These are phyloP conservation scores for Drosophila putrida DNA, from an alignment of 2,888 invertebrate genomes.

Conservation along the genomic window DNA sequence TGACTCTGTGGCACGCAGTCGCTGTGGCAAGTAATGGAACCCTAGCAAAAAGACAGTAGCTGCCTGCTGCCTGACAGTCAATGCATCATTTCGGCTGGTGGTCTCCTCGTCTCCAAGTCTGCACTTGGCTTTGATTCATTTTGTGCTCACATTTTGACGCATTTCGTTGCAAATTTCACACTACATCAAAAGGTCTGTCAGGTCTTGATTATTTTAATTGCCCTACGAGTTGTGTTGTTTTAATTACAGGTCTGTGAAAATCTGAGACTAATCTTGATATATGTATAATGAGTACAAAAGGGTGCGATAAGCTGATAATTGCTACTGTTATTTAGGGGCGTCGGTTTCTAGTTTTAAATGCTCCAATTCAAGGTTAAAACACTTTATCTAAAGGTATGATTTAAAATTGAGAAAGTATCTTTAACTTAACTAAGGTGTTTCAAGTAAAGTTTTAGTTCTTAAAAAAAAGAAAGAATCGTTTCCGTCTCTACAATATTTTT, in stretches of 20 bases:
- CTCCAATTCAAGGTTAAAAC: not conserved
- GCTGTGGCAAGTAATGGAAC: constrained; percentile 47
- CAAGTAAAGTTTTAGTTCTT: too few relatives aligned
- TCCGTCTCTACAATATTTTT: too few relatives aligned
- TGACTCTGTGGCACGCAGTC: not conserved
- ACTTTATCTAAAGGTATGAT: not conserved
- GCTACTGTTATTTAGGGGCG: constrained; percentile 3
- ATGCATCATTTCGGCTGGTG: constrained; percentile 79
- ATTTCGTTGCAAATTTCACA: constrained; percentile 73
- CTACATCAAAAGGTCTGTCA: constrained; percentile 56
- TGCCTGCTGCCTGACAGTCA: constrained; percentile 72
- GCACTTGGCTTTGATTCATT: not conserved
- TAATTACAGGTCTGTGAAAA: constrained; percentile 53
- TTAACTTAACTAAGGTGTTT: not conserved
- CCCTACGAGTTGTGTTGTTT: constrained; percentile 43
- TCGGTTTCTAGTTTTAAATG: constrained; percentile 1
- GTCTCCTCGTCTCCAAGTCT: constrained; percentile 33
- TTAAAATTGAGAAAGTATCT: not conserved
- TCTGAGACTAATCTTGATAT: constrained; percentile 28
- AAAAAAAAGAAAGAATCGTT: too few relatives aligned
- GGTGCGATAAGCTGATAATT: constrained; percentile 43
- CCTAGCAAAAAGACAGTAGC: constrained; percentile 62
- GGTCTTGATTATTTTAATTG: constrained; percentile 76
- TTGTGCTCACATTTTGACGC: constrained; percentile 70
- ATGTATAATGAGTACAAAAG: constrained; percentile 29